These are phyloP conservation scores for Conger conger DNA, from an alignment of 2,113 vertebrate genomes.

Conservation along the genomic window DNA sequence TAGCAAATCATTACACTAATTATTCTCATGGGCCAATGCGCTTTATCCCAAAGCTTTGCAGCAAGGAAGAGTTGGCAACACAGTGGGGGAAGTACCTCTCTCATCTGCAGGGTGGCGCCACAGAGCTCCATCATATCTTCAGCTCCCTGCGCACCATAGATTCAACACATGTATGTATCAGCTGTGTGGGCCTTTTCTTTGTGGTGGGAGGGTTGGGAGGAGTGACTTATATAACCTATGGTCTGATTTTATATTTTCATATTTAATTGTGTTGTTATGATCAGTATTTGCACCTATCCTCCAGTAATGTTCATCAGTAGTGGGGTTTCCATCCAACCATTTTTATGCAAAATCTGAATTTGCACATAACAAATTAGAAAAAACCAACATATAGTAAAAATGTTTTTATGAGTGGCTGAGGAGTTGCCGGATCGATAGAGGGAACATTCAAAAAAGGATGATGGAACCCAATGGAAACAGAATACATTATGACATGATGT, in stretches of 20 bases:
- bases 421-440: no score
- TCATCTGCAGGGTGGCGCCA: conserved; percentile 73
- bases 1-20: neutral
- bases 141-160: conserved; percentile 84
- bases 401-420: no score
- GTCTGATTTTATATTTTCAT: neutral
- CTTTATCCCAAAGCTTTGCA: conserved; percentile 50
- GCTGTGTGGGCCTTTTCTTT: neutral
- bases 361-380: no score
- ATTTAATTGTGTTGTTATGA: neutral
- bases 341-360: no score
- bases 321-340: no score
- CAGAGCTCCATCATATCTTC: conserved; percentile 81
- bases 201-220: neutral
- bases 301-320: no score
- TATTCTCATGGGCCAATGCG: neutral
- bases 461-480: no score
- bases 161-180: conserved; percentile 74
- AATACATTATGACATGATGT: no score
- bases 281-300: no score
- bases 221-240: neutral
- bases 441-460: no score
- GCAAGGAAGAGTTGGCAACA: conserved; percentile 62
- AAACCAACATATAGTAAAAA: no score
- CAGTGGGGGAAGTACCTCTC: conserved; percentile 78